Percentiles rank a stretch among this genome's conserved stretches.
phyloP scores from a whole-genome alignment of 2,888 invertebrate genomes.

The Cantharis nigra region DNA sequence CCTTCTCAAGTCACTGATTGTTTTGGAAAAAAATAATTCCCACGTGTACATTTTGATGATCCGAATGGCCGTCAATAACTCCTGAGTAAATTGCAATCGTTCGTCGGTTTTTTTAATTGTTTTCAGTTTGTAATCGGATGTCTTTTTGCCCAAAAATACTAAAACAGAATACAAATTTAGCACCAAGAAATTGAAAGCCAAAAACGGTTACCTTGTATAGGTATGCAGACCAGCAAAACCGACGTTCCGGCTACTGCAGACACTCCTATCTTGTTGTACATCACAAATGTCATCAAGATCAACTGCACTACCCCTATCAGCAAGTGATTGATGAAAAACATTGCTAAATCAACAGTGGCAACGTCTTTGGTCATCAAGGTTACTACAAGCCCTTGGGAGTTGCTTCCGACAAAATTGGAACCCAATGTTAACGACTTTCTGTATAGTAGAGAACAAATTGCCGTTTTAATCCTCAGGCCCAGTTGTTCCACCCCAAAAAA shows the following conservation, averaged over 20 bases:
- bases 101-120: conserved; percentile 70
- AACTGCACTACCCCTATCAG: conserved; percentile 80
- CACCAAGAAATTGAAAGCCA: neutral
- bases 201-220: conserved; percentile 45
- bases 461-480: conserved; percentile 72
- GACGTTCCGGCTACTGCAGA: conserved; percentile 58
- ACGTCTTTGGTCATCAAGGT: conserved; percentile 78
- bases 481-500: conserved; percentile 72
- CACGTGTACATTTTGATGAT: conserved; percentile 69
- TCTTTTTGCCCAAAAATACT: conserved; percentile 60
- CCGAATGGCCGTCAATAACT: conserved; percentile 86
- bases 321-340: conserved; percentile 77
- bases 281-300: conserved; percentile 68
- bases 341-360: conserved; percentile 79
- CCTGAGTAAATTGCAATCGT: conserved; percentile 85
- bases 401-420: conserved; percentile 80
- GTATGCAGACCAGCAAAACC: conserved; percentile 52
- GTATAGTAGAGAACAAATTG: conserved; percentile 73
- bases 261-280: conserved; percentile 61
- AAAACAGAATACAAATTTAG: conserved; percentile 37
- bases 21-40: conserved; percentile 70
- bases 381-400: conserved; percentile 65
- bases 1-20: conserved; percentile 74
- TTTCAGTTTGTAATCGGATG: conserved; percentile 22
- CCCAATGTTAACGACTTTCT: conserved; percentile 73